Base-by-base conservation (phyloP, 2,888 invertebrate genomes). In the Pseudococcus viburni region DNA sequence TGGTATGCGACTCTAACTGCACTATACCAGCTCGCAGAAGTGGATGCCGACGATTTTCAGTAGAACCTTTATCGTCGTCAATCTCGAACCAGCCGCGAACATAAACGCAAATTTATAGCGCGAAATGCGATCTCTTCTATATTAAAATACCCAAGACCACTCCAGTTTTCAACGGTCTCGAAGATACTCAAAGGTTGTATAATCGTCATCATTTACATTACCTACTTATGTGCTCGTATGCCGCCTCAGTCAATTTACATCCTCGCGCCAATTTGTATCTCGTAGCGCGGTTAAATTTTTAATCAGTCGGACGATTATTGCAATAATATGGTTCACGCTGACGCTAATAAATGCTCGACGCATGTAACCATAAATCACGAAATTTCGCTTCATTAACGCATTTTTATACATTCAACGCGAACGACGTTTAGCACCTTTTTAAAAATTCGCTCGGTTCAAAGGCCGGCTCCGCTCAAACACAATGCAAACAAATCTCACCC, bases 31-130 rank as follows among this genome's bases (percentile, higher is more conserved):
- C 11, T 64, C 12, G 64, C 7, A 8, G 22, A 59, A 12, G 11
- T 22, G 9, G 64, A 64, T 22, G 22, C 64, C 64, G 64, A 64
- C 19, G 9, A 64, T 64, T 64, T 64, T 7, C 64, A 64, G 64
- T 22, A 33, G 26, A 22, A 64, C 64, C 64, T 64, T 64, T 77
- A 86, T 64, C 86, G 59, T 68, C 2, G n/a, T 48, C 46, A n/a
- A 8, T 17, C 59, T 59, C n/a, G 59, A 59, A 59, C n/a, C 64
- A 22, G 64, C 22, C 22, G 22, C 19, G 42, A 64, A 7, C 64
- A 22, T 55, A 55, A 55, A 64, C 22, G 64, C 64, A 86, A 42
- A 86, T 86, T 86, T 86, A 86, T 86, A 42, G 46, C 59, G 86
- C 68, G 68, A 68, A 68, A 86, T 39, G 77, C 19, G 22, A 64